Evolutionary conservation across 2,113 vertebrate genomes (phyloP).

Genomic region (Trinectes maculatus): DNA sequence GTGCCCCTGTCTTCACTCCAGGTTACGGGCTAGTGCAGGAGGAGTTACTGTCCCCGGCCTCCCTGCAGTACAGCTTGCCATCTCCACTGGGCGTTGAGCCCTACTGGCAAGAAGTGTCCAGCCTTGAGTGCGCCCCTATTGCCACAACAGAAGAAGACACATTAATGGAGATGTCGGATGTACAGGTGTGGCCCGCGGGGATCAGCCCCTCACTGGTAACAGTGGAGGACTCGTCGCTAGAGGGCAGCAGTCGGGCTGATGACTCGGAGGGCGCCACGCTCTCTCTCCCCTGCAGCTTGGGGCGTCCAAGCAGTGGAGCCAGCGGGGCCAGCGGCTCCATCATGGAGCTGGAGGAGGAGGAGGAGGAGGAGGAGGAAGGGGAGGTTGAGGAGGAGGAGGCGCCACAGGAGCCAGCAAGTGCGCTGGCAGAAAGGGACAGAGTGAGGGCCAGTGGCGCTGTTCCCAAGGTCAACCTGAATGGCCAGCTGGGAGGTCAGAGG

Average conservation of each 20-base stretch:
- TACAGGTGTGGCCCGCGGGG: conserved; percentile 96
- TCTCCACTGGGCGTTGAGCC: conserved; percentile 94
- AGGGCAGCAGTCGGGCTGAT: conserved; percentile 94
- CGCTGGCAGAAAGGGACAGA: conserved; percentile 70
- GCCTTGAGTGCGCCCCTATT: conserved; percentile 92
- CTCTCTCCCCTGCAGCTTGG: conserved; percentile 84
- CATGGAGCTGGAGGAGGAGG: conserved; percentile 95
- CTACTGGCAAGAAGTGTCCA: conserved; percentile 97
- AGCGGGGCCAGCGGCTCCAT: conserved; percentile 88
- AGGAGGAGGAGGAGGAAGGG: conserved; percentile 90
- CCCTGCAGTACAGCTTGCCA: conserved; percentile 94
- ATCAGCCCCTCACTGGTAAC: conserved; percentile 94
- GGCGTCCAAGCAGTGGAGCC: conserved; percentile 81
- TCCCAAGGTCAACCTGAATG: conserved; percentile 86
- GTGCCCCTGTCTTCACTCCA: conserved; percentile 80
- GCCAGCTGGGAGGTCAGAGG: conserved; percentile 96
- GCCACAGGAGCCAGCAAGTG: conserved; percentile 74
- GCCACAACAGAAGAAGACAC: conserved; percentile 95
- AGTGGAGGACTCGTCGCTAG: conserved; percentile 97
- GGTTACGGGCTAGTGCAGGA: conserved; percentile 97
- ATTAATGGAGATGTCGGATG: conserved; percentile 96
- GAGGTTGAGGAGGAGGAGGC: conserved; percentile 80
- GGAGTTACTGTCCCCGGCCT: conserved; percentile 97
- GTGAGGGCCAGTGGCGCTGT: conserved; percentile 81
- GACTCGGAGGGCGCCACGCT: conserved; percentile 93